phyloP scores from a whole-genome alignment of 1,140 invertebrate species.

The Drosophila guanche region DNA sequence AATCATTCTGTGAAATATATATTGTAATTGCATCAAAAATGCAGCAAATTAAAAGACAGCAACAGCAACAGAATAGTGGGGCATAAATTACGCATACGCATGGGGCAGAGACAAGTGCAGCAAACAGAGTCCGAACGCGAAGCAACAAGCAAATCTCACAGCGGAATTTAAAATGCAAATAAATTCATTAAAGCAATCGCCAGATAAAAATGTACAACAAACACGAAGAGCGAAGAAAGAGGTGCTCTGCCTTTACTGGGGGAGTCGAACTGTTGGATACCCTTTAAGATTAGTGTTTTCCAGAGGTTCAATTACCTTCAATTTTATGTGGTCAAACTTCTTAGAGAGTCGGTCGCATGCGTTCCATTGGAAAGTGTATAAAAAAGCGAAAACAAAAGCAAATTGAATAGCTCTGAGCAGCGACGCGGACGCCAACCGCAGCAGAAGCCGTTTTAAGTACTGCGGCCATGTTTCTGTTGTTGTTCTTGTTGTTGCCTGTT shows the following conservation, averaged over 20 bases:
- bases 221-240: conserved; percentile 5
- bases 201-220: conserved; percentile 44
- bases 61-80: conserved; percentile 22
- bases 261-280: not conserved
- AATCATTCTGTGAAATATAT: conserved; percentile 50
- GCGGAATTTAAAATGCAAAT: conserved; percentile 61
- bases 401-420: too few relatives aligned
- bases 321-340: too few relatives aligned
- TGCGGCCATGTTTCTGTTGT: conserved; percentile 9
- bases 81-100: conserved; percentile 57
- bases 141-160: conserved; percentile 28
- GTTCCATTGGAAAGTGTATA: too few relatives aligned
- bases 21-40: conserved; percentile 50
- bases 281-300: too few relatives aligned
- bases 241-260: not conserved
- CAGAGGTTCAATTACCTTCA: too few relatives aligned
- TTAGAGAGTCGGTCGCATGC: too few relatives aligned
- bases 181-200: conserved; percentile 63
- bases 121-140: conserved; percentile 12
- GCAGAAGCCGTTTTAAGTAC: too few relatives aligned
- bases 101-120: conserved; percentile 36
- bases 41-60: conserved; percentile 22
- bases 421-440: too few relatives aligned
- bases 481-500: conserved; percentile 24
- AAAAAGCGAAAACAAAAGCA: too few relatives aligned